These are phyloP conservation scores for Antennarius maculatus DNA, from an alignment of 2,797 vertebrate species.

Conservation along the genomic window DNA sequence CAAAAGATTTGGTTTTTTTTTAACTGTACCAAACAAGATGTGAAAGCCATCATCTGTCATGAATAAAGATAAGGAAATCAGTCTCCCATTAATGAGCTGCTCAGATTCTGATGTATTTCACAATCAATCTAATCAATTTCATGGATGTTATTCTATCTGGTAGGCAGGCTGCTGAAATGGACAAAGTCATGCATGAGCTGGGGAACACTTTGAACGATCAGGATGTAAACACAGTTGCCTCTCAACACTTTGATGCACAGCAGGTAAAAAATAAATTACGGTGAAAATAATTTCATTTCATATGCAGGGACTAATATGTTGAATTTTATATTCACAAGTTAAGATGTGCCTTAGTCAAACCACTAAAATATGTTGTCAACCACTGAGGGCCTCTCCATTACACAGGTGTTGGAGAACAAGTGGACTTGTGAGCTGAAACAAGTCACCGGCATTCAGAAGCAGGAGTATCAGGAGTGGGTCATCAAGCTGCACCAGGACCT, in stretches of 20 bases:
- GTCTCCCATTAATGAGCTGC: not conserved
- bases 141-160: conserved; percentile 1
- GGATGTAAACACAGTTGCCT: conserved; percentile 93
- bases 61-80: not conserved
- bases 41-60: not conserved
- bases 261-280: conserved; percentile 80
- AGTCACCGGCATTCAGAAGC: conserved; percentile 93
- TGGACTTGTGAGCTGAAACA: conserved; percentile 96
- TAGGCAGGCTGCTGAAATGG: conserved; percentile 93
- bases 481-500: conserved; percentile 96
- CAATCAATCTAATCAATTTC: not conserved
- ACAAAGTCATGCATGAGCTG: conserved; percentile 95
- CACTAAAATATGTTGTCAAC: not conserved
- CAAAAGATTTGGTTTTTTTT: no score
- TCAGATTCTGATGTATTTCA: conserved; percentile 3
- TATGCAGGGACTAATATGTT: no score
- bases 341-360: no score
- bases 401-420: conserved; percentile 93
- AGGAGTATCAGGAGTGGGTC: conserved; percentile 98
- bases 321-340: no score
- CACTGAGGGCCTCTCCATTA: not conserved
- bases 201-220: conserved; percentile 94
- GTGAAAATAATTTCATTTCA: not conserved
- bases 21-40: no score
- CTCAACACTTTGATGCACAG: conserved; percentile 96